Evolutionary conservation across 2,797 vertebrate genomes (phyloP).

Genomic region (Lateolabrax maculatus): DNA sequence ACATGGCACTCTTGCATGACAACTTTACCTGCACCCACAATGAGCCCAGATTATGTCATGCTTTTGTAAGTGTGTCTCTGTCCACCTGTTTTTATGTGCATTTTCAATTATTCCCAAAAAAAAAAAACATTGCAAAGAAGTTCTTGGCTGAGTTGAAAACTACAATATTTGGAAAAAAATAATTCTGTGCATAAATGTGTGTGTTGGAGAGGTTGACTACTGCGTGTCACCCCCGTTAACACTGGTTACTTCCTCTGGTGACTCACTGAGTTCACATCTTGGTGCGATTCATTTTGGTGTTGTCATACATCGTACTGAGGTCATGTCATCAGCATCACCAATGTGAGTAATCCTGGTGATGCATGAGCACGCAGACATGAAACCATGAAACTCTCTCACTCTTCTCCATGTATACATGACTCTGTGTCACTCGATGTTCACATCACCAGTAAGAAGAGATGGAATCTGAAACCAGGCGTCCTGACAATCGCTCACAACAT

Average conservation of each 20-base stretch:
- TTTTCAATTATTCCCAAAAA: no score
- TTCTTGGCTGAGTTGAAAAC: not conserved
- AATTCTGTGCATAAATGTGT: not conserved
- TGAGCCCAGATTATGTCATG: not conserved
- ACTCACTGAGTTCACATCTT: conserved; percentile 62
- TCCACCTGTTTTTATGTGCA: not conserved
- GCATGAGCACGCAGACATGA: conserved; percentile 16
- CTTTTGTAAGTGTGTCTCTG: not conserved
- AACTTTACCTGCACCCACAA: not conserved
- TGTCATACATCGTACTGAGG: conserved; percentile 59
- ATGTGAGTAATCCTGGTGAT: conserved; percentile 63
- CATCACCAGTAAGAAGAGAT: conserved; percentile 19
- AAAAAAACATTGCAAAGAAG: no score
- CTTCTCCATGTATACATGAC: not conserved
- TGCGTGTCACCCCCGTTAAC: conserved; percentile 20
- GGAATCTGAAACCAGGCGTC: conserved; percentile 43
- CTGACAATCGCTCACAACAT: conserved; percentile 22
- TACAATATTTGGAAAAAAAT: not conserved
- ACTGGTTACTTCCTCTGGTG: conserved; percentile 50
- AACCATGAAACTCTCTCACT: not conserved
- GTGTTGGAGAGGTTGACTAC: conserved; percentile 3
- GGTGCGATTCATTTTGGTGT: conserved; percentile 63
- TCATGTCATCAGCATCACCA: conserved; percentile 53
- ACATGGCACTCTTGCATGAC: not conserved
- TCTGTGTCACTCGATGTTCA: not conserved